Conservation (phyloP, 2,888 invertebrate species). For the Euclidia mi region DNA sequence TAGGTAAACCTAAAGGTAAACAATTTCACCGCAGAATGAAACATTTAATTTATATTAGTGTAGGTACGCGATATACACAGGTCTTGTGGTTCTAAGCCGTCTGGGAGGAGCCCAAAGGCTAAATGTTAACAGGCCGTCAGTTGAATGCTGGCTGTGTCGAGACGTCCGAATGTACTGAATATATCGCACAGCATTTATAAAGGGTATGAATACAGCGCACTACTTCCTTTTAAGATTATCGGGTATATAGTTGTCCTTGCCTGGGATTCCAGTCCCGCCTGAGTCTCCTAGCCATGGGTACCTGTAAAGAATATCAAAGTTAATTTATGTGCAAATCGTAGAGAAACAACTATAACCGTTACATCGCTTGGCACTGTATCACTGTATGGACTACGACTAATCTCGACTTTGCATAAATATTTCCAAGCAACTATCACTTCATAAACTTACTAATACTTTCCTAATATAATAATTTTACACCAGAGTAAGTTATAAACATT, state of each 20-base stretch:
- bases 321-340: too few relatives aligned
- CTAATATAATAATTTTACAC: not conserved
- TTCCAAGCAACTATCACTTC: too few relatives aligned
- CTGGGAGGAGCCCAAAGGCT: slow-evolving; percentile 3
- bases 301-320: slow-evolving; percentile 68
- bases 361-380: too few relatives aligned
- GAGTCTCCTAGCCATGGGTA: slow-evolving; percentile 97
- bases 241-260: slow-evolving; percentile 95
- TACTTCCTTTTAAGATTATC: slow-evolving; percentile 90
- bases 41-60: too few relatives aligned
- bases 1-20: too few relatives aligned
- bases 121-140: slow-evolving; percentile 12
- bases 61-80: not conserved
- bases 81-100: slow-evolving; percentile 5
- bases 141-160: not conserved
- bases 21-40: too few relatives aligned
- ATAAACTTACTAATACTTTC: too few relatives aligned
- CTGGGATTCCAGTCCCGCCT: slow-evolving; percentile 94
- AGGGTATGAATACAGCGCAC: slow-evolving; percentile 38
- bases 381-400: too few relatives aligned
- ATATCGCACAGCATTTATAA: slow-evolving; percentile 53
- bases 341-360: too few relatives aligned
- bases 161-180: slow-evolving; percentile 47
- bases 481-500: too few relatives aligned
- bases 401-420: too few relatives aligned